Base-by-base conservation (phyloP, 2,888 invertebrate species). In the Clitarchus hookeri region DNA sequence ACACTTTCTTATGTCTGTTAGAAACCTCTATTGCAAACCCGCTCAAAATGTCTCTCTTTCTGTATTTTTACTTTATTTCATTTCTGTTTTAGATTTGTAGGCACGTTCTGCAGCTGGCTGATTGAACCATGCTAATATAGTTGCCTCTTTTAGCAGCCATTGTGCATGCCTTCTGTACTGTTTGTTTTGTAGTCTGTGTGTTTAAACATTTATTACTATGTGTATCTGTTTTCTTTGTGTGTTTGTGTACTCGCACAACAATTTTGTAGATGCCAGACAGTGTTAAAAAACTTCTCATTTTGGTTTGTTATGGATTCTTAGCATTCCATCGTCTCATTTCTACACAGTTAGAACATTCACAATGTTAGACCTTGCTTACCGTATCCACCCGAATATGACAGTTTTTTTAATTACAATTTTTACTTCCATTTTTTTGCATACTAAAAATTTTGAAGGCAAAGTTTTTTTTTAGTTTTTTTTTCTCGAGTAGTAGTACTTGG, bases 1-100 rank as follows among this genome's bases (percentile, higher is more conserved):
- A 83, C 85, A 86, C 86, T 87, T 82, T 85, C 53, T n/a, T 86
- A 86, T 86, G 23, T 87, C 78, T 86, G 84, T 86, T 87, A 79
- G 85, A 85, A 80, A 87, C 85, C 84, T 85, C 84, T 84, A 80
- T 87, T 85, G 84, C 65, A 84, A 80, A 85, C 85, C 85, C 84
- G 54, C 84, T 85, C 83, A 77, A 27, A 16, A 25, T 85, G 44
- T 85, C 44, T 85, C 25, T 85, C 65, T n/a, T n/a, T n/a, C n/a
- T n/a, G n/a, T n/a, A n/a, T 85, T 44, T 83, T 65, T 23, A 65
- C 19, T 65, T 65, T 9, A 16, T 65, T 65, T 65, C 65, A 65
- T 16, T 16, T 65, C 65, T 65, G 6, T 9, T 65, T 65, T 65
- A 6, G 16, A 12, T 65, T 65, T 23, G 65, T 65, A 65, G 65